These are phyloP conservation scores for Delia radicum DNA, from an alignment of 1,140 invertebrate genomes.

Conservation along the genomic window DNA sequence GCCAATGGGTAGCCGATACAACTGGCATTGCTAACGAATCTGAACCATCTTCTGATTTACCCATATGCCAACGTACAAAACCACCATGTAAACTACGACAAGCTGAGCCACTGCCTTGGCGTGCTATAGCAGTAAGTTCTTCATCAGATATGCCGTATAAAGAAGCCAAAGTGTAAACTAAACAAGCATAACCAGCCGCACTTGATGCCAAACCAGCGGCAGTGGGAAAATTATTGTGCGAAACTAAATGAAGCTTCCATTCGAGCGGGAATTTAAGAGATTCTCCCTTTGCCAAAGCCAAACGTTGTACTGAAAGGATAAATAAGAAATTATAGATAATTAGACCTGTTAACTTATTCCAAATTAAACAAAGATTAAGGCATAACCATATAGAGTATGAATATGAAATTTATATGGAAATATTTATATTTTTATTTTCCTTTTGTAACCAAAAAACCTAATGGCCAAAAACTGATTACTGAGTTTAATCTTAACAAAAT, in stretches of 20 bases:
- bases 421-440: no score
- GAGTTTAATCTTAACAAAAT: no score
- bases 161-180: slow-evolving; percentile 74
- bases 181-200: slow-evolving; percentile 94
- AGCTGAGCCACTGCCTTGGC: slow-evolving; percentile 92
- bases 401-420: no score
- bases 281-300: slow-evolving; percentile 51
- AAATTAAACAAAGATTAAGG: no score
- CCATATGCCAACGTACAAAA: slow-evolving; percentile 86
- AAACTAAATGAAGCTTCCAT: slow-evolving; percentile 86
- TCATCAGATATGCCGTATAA: slow-evolving; percentile 73
- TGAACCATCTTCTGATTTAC: slow-evolving; percentile 66
- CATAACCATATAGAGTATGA: no score
- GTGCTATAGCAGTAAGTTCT: slow-evolving; percentile 81
- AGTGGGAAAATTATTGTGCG: slow-evolving; percentile 98
- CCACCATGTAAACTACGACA: slow-evolving; percentile 94
- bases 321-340: no score
- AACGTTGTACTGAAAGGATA: slow-evolving; percentile 45
- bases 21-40: slow-evolving; percentile 84
- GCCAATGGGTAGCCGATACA: slow-evolving; percentile 78
- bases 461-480: no score
- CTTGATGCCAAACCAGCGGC: slow-evolving; percentile 97
- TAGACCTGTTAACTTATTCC: no score
- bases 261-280: slow-evolving; percentile 56
- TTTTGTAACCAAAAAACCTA: no score